Base-by-base conservation (phyloP, 2,113 vertebrate species). In the Ctenomys sociabilis region DNA sequence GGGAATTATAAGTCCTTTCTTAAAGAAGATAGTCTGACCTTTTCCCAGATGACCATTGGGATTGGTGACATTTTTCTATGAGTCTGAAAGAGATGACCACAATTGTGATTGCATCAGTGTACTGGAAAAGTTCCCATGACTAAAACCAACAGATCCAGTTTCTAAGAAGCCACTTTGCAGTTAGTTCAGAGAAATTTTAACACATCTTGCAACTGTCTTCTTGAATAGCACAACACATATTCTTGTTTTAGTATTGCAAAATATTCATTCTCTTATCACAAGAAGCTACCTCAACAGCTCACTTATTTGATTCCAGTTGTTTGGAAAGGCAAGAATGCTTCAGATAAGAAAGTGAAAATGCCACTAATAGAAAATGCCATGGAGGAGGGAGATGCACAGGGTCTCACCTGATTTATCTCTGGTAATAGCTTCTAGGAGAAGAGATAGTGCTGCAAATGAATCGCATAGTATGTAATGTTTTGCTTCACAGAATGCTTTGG, bases 401-500 rank as follows among this genome's bases (percentile, higher is more conserved):
- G 59, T 12, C 14, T 92, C 70, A 68, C 66, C n/a, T 96, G 86
- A 82, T 97, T 97, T 93, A 97, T 72, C 43, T 78, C 92, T 52
- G n/a, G 7, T 49, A 96, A 94, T n/a, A 86, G 35, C 40, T 97
- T 70, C 92, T 70, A 84, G 26, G 73, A 91, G 70, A 81, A 90
- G 77, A 96, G 35, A 82, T 90, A 96, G 85, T 0, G 1, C 35
- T 6, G 14, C 11, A 45, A 95, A 94, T 0, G 4, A 85, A 94
- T 96, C 81, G 28, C 88, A 89, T 63, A 1, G 0, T 30, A 7
- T 35, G 10, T 30, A 95, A 97, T 77, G 30, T 82, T 97, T 97
- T 97, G 87, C 97, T 98, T 97, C 96, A 97, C 70, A 97, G 94
- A 95, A 85, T 11, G 90, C 30, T 49, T 95, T 94, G 96, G 96